Base-by-base conservation (phyloP, 2,113 vertebrate species). In the Phylloscopus whistleri region DNA sequence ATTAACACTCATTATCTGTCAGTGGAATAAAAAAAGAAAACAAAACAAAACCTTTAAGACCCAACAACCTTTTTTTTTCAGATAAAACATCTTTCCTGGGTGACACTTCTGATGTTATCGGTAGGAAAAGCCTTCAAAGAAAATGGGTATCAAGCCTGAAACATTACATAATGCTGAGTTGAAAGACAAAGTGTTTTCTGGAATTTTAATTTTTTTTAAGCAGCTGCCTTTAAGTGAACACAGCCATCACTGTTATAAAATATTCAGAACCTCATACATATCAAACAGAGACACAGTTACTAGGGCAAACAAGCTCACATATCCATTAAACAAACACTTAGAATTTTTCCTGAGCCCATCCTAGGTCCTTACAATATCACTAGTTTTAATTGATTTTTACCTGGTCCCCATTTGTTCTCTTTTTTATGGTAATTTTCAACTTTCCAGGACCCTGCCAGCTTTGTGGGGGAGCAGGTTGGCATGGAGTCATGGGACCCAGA, bases 201-300 rank as follows among this genome's bases (percentile, higher is more conserved):
- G 81, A 92, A 94, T 96, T 97, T 94, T 95, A 94, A 84, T 85
- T 83, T 96, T 94, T 96, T 95, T 95, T 43, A 97, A 95, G 93
- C 93, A 97, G 90, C 90, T 91, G 84, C 93, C 89, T 96, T 93
- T 90, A 95, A 95, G 88, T 96, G 93, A 96, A 96, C 80, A 92
- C 90, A 96, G 90, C 68, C 94, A 93, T 93, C 75, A 46, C 73
- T 87, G 87, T 62, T 95, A 97, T 97, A 95, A 97, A 97, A 97
- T 97, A 97, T 97, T 97, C 94, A 97, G 89, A 87, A 70, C 86
- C 84, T 97, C 94, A 96, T 97, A 93, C 95, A 96, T 95, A 97
- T 97, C 96, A 97, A 95, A 97, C 81, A 95, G 89, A 96, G 81
- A 58, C 89, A 93, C 64, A 94, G 91, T 97, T 96, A 96, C 91